phyloP scores from a whole-genome alignment of 92 coral and sea anemone species.

The Porites lobata region DNA sequence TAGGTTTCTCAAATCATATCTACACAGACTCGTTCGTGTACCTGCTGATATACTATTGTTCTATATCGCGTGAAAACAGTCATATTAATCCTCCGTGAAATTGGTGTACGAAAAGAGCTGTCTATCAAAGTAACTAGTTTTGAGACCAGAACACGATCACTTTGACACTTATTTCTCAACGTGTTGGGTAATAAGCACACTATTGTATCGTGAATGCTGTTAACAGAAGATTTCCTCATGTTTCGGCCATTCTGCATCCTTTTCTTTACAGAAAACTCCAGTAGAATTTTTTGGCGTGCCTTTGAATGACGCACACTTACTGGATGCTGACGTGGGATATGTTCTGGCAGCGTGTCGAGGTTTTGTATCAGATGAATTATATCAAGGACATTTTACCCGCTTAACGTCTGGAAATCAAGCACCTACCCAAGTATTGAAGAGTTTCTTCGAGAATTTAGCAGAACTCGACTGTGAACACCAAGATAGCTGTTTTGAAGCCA shows the following conservation, averaged over 20 bases:
- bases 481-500: constrained; percentile 4
- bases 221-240: not conserved
- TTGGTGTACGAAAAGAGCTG: no score
- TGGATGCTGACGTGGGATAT: not conserved
- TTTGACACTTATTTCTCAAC: not conserved
- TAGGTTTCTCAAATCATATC: no score
- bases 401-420: not conserved
- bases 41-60: no score
- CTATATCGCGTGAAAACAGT: no score
- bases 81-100: no score
- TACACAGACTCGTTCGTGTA: no score
- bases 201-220: not conserved
- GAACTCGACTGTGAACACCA: not conserved
- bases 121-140: no score
- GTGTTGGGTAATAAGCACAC: not conserved
- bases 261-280: not conserved
- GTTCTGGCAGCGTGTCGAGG: not conserved
- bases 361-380: not conserved
- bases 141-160: no score
- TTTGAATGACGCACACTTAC: not conserved
- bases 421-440: not conserved
- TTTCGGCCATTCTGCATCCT: no score
- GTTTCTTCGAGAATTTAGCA: constrained; percentile 18
- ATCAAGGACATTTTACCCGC: not conserved
- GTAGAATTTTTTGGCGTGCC: constrained; percentile 18